These are phyloP conservation scores for Astyanax mexicanus DNA, from an alignment of 2,797 vertebrate genomes.

Conservation along the genomic window DNA sequence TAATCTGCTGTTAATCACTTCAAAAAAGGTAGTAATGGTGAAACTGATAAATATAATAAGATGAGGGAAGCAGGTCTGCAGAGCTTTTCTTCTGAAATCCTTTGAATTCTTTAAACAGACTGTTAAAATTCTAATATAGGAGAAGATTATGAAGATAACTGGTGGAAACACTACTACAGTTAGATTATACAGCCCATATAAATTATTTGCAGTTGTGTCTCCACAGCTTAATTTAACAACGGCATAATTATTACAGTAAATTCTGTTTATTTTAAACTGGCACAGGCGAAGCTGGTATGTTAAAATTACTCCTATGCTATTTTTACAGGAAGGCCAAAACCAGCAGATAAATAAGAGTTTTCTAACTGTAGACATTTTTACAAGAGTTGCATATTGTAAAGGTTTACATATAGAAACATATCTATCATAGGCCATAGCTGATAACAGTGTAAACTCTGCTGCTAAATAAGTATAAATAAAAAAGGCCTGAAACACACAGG, in stretches of 20 bases:
- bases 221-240: constrained; percentile 32
- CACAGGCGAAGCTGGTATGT: neutral
- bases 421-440: neutral
- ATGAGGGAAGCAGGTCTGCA: no score
- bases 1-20: no score
- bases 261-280: constrained; percentile 9
- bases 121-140: no score
- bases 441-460: constrained; percentile 2
- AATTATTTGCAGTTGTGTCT: neutral
- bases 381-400: neutral
- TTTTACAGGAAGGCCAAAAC: neutral
- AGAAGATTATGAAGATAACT: no score
- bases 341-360: neutral
- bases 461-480: neutral
- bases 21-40: no score
- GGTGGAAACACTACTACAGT: no score
- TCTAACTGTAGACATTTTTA: neutral
- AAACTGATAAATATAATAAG: no score
- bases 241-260: constrained; percentile 26
- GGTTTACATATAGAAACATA: constrained; percentile 1
- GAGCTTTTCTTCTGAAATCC: no score
- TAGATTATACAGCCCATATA: constrained; percentile 1
- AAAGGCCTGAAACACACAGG: neutral
- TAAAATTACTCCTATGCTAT: neutral
- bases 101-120: no score